Percentiles rank a stretch among this genome's conserved stretches.
phyloP scores from a whole-genome alignment of 1,140 invertebrate genomes.

The Asbolus verrucosus region DNA sequence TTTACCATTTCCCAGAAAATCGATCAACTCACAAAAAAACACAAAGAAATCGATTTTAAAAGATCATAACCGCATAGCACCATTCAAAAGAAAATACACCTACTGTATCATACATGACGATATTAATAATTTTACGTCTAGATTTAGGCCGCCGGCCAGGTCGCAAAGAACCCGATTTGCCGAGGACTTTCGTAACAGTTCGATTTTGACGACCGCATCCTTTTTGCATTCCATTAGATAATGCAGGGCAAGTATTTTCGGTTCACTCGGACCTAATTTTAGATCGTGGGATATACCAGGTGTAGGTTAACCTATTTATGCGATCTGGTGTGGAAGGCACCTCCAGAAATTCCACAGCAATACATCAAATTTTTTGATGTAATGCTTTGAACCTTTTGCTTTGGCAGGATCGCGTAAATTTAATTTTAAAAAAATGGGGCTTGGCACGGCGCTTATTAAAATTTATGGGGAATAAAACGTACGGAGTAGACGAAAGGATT shows the following conservation, averaged over 20 bases:
- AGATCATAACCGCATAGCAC: no score
- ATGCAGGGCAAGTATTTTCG: constrained; percentile 9
- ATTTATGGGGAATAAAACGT: constrained; percentile 29
- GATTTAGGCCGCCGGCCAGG: constrained; percentile 19
- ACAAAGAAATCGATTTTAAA: no score
- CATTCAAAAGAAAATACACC: no score
- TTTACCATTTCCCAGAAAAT: no score
- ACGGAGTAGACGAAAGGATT: constrained; percentile 4
- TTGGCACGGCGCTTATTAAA: constrained; percentile 14
- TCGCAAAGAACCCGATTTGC: background rate
- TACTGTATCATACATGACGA: no score
- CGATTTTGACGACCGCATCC: no score
- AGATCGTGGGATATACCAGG: constrained; percentile 20
- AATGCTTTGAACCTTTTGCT: background rate
- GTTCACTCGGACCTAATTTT: background rate
- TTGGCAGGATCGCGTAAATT: constrained; percentile 5
- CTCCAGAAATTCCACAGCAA: background rate
- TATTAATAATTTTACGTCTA: constrained; percentile 13
- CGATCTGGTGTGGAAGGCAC: background rate
- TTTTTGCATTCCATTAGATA: constrained; percentile 13
- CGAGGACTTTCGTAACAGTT: no score
- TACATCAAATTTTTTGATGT: background rate
- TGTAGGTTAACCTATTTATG: constrained; percentile 14
- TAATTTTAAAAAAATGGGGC: constrained; percentile 6
- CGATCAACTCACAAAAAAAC: no score